Evolutionary conservation across 2,888 invertebrate species (phyloP), one percentile per base, ranked within the genome.

Genomic region (Busseola fusca): DNA sequence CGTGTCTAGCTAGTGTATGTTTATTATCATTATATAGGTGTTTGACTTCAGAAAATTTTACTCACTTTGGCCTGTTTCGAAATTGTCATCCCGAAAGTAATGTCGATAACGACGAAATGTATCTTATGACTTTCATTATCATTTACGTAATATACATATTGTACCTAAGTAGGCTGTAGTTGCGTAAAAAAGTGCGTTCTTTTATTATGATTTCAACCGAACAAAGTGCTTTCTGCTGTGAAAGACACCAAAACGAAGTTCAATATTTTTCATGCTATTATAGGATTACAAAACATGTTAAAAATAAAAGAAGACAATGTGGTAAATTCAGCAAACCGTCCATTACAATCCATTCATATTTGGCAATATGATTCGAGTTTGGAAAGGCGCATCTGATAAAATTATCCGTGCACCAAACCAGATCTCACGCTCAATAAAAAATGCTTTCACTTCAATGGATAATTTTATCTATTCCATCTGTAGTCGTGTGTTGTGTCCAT

Each of bases 361-460:
- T 67, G 63, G 70, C 69, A 74, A 73, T 59, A 64, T 54, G 34
- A 68, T 67, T 76, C 37, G 64, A 57, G 50, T 27, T 52, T 69
- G 67, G 72, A 74, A 64, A 74, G 73, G 75, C 73, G 75, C 76
- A 84, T 71, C 80, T 74, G 67, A 82, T 76, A 78, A 85, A 77
- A 82, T 77, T 70, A 73, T 75, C 72, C 84, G 76, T 82, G 81
- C 78, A 69, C 69, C 69, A 81, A 82, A 83, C 76, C 75, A 80
- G 76, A 82, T 86, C 80, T 86, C 87, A 86, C 80, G 79, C 63
- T 82, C 80, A 81, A 85, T 79, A 81, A 74, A 76, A 74, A 77
- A 68, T 63, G 76, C 84, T 85, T 86, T 86, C 84, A 82, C 86
- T 86, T 80, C 78, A 80, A 75, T 83, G 78, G 74, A 80, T 84